phyloP scores from a whole-genome alignment of 1,140 invertebrate genomes.

The Campoletis sonorensis region DNA sequence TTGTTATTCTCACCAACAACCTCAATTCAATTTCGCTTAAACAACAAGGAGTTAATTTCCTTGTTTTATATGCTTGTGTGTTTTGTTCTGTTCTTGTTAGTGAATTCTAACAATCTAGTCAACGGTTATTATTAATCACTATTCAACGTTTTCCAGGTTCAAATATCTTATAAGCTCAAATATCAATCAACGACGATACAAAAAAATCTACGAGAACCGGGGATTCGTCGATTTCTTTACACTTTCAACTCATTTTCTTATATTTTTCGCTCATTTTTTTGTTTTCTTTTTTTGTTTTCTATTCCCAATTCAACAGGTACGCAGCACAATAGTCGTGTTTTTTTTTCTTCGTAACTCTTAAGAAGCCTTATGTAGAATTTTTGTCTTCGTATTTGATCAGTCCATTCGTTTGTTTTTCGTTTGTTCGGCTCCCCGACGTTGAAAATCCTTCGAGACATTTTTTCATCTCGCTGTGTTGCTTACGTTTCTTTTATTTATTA shows the following conservation, averaged over 20 bases:
- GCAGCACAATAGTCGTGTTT: conserved; percentile 35
- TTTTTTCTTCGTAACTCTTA: neutral
- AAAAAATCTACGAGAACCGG: conserved; percentile 2
- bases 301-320: conserved; percentile 38
- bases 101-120: conserved; percentile 49
- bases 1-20: neutral
- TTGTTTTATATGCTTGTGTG: neutral
- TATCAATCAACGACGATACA: conserved; percentile 35
- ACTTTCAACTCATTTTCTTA: neutral
- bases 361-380: neutral
- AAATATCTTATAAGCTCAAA: conserved; percentile 43
- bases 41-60: conserved; percentile 17
- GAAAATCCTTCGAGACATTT: neutral
- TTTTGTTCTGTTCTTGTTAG: conserved; percentile 29
- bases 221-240: neutral
- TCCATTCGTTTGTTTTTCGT: neutral
- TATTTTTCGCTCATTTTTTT: neutral
- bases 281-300: conserved; percentile 5
- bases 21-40: neutral
- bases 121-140: conserved; percentile 45
- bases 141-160: conserved; percentile 48
- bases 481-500: neutral
- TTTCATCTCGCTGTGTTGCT: neutral
- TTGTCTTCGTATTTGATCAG: neutral
- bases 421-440: neutral